Evolutionary conservation across 2,113 vertebrate genomes (phyloP).

Genomic region (Cryptomyrus ogoouensis): DNA sequence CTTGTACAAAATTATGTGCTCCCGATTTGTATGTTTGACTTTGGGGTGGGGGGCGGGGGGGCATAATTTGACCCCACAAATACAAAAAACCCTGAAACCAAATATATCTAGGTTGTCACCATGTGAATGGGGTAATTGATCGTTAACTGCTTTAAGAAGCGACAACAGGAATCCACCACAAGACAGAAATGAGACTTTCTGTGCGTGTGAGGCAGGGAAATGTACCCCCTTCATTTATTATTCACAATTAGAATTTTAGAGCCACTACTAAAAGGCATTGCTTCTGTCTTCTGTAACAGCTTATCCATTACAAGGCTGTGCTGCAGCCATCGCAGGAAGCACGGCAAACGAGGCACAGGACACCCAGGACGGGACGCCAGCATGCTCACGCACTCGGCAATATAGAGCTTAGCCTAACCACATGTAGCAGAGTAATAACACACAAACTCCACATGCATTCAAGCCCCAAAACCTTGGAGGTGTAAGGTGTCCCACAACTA

Average conservation of each 20-base stretch:
- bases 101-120: not conserved
- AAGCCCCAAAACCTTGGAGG: not conserved
- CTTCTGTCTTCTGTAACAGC: not conserved
- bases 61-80: not conserved
- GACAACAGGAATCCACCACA: not conserved
- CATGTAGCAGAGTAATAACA: not conserved
- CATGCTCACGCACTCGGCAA: not conserved
- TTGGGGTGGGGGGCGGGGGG: not conserved
- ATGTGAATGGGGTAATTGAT: not conserved
- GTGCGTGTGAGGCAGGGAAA: not conserved
- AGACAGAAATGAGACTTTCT: not conserved
- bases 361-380: not conserved
- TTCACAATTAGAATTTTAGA: not conserved
- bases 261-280: not conserved
- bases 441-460: not conserved
- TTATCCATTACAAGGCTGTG: not conserved
- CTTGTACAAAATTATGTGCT: not conserved
- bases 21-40: not conserved
- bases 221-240: not conserved
- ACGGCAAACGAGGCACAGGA: not conserved
- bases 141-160: not conserved
- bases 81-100: not conserved
- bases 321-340: not conserved
- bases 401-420: not conserved
- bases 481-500: not conserved